Base-by-base conservation (phyloP, 2,888 invertebrate genomes). In the Sphaeridia pumilis region DNA sequence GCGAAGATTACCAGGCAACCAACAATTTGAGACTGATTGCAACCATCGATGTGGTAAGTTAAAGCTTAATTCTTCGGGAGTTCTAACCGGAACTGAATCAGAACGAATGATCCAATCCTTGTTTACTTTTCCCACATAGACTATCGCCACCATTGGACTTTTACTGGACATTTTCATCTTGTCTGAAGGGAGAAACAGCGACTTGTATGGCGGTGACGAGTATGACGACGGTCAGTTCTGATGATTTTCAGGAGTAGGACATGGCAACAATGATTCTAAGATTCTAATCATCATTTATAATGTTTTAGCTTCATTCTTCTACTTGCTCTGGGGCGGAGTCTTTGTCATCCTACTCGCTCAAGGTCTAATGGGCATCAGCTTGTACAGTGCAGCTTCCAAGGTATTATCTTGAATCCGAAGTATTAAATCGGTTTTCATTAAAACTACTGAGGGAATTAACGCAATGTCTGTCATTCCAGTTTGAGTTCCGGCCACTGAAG, bases 341-440 rank as follows among this genome's bases (percentile, higher is more conserved):
- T 52, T 52, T 22, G 28, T 46, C 3, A 24, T 52, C 10, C 24
- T 46, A 12, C 41, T 52, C 2, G 46, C 25, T 4, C 52, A 52
- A 28, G 52, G 52, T 10, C 46, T 52, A 2, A 52, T 52, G 52
- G 52, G 46, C 28, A 52, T 52, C 28, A 52, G 31, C 31, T 46
- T 52, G 31, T 52, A 46, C 21, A 46, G 28, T 20, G 46, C 38
- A n/a, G 52, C 52, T 14, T 38, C 46, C 4, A 46, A 46, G 52
- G 52, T 52, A 20, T 17, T n/a, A n/a, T n/a, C n/a, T n/a, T n/a
- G n/a, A n/a, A n/a, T n/a, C n/a, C n/a, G n/a, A n/a, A n/a, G n/a
- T n/a, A n/a, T n/a, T n/a, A n/a, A n/a, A n/a, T n/a, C n/a, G n/a
- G n/a, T n/a, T n/a, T n/a, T n/a, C n/a, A n/a, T n/a, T n/a, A n/a